Percentiles rank a stretch among this genome's conserved stretches.
Conservation (phyloP, 1,140 invertebrate genomes). For the Caenorhabditis inopinata region DNA sequence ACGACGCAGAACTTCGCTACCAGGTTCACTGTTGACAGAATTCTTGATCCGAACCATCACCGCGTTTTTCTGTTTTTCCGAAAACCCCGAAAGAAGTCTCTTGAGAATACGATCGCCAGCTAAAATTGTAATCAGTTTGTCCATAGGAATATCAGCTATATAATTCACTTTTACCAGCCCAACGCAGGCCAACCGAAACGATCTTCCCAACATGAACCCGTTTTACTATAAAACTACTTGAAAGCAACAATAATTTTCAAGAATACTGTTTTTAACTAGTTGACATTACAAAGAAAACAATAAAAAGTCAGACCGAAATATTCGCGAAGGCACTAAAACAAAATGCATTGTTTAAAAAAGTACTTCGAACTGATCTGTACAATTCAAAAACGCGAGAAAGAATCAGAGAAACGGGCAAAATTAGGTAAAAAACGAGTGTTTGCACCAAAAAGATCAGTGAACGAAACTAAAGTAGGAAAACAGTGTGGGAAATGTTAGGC, state of each 20-base stretch:
- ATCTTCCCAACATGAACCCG: too few species aligned
- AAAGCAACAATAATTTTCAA: too few species aligned
- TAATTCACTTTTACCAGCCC: too few species aligned
- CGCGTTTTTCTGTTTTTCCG: not conserved
- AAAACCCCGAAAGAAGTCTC: not conserved
- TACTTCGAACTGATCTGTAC: not conserved
- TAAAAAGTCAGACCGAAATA: too few species aligned
- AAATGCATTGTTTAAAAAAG: too few species aligned
- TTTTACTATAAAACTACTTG: too few species aligned
- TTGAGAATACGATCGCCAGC: constrained; percentile 4
- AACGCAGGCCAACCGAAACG: too few species aligned
- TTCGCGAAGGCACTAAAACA: too few species aligned
- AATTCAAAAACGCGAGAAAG: not conserved
- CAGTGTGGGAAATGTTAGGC: not conserved
- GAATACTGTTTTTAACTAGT: too few species aligned
- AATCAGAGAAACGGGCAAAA: not conserved
- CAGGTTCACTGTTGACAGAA: not conserved
- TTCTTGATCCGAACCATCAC: not conserved
- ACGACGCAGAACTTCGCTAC: not conserved
- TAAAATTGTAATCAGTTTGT: not conserved
- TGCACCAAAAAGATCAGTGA: not conserved
- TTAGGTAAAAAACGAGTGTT: constrained; percentile 1
- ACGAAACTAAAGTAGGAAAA: not conserved
- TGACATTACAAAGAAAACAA: too few species aligned
- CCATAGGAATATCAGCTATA: not conserved